Evolutionary conservation across 2,888 invertebrate species (phyloP), one percentile per base, ranked within the genome.

Genomic region (Cheilosia grossa): DNA sequence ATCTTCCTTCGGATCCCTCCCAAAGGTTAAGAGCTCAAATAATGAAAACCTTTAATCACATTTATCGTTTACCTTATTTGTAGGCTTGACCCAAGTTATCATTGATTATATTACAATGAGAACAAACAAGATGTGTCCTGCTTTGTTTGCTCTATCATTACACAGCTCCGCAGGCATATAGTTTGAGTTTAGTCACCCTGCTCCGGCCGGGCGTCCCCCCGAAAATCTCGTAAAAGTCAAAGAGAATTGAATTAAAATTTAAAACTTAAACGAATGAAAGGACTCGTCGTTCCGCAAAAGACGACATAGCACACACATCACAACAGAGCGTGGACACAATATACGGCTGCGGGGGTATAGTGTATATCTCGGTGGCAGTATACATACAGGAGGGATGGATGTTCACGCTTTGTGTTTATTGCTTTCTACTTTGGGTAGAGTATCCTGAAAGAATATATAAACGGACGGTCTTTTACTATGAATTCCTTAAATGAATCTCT

Each of bases 1-100:
- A 17, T 33, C 9, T 24, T 21, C 4, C 9, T 0, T 15, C 5
- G 4, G 13, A 21, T 4, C 10, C 17, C 17, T 0, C n/a, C 2
- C 13, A 33, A 9, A 37, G 37, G 1, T 51, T 5, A 51, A 10
- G 3, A 27, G 27, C 13, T 6, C 13, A 2, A 24, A 4, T 37
- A 27, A 51, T 27, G 24, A 2, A 47, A 33, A 37, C 33, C 56
- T 37, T 6, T 27, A 56, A 56, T 37, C 33, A 13, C n/a, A 47
- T 13, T 40, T 9, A 33, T 59, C 44, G 7, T 40, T 17, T 33
- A 13, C 1, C n/a, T 44, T 67, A 86, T 82, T 86, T 86, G 86
- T 86, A 73, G 82, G 86, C 86, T 86, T 82, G 86, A 86, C 86
- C 86, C 69, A 86, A 73, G 82, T 82, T 82, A 86, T 86, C 86